Conservation (phyloP, 2,888 invertebrate species). For the Eupithecia subfuscata region DNA sequence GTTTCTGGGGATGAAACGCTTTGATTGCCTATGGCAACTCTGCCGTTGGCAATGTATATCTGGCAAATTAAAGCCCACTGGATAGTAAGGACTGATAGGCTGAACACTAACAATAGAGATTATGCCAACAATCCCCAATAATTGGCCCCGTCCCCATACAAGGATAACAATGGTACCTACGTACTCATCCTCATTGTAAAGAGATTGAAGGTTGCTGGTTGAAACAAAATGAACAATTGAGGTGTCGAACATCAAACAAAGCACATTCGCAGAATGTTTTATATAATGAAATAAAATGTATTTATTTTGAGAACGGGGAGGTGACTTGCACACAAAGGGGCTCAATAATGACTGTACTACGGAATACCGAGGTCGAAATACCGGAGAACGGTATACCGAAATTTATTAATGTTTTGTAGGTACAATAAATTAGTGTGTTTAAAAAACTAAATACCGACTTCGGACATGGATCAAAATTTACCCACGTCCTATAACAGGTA, state of each 20-base stretch:
- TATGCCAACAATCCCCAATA: background rate
- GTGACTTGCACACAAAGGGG: no score
- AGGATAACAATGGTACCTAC: background rate
- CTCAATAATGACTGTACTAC: no score
- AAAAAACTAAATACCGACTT: no score
- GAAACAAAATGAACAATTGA: background rate
- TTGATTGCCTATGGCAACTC: background rate
- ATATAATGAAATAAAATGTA: background rate
- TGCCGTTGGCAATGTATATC: background rate
- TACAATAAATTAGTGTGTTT: no score
- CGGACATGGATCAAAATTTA: no score
- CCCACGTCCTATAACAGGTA: no score
- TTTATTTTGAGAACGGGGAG: no score
- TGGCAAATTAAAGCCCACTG: background rate
- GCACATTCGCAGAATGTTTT: background rate
- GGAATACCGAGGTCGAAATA: no score
- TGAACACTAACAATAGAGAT: background rate
- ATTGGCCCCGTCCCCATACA: background rate
- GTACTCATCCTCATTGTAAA: background rate
- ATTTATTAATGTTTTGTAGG: no score
- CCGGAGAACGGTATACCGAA: no score
- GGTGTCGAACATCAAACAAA: background rate
- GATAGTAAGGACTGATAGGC: background rate
- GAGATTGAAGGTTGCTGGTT: background rate
- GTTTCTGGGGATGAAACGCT: background rate